Evolutionary conservation across 2,797 vertebrate genomes (phyloP).

Genomic region (Valencia hispanica): DNA sequence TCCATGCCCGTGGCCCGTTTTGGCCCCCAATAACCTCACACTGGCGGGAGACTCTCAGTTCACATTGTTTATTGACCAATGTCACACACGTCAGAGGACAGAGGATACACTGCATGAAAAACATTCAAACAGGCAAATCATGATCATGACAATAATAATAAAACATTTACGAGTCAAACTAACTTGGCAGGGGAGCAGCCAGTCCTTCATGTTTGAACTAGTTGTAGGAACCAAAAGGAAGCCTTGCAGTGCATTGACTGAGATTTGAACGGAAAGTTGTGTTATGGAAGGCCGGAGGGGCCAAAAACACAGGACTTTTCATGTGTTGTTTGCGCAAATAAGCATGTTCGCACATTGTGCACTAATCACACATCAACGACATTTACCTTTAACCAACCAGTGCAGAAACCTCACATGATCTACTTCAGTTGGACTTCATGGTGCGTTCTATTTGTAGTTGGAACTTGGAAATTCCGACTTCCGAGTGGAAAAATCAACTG

Average conservation of each 20-base stretch:
- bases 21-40: constrained; percentile 40
- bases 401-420: neutral
- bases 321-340: neutral
- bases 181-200: constrained; percentile 50
- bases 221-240: constrained; percentile 39
- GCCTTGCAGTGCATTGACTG: constrained; percentile 54
- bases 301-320: neutral
- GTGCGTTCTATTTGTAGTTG: no score
- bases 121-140: constrained; percentile 45
- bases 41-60: constrained; percentile 45
- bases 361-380: neutral
- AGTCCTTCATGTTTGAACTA: constrained; percentile 49
- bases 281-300: neutral
- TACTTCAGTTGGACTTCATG: neutral
- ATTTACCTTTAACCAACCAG: neutral
- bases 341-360: neutral
- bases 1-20: constrained; percentile 40
- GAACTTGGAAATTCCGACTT: no score
- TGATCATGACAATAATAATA: constrained; percentile 63
- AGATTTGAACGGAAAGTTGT: constrained; percentile 5
- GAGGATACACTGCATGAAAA: constrained; percentile 70
- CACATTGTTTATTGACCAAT: constrained; percentile 78
- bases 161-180: constrained; percentile 70
- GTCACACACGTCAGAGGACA: constrained; percentile 75
- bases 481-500: no score